These are phyloP conservation scores for Azemiops feae DNA, from an alignment of 2,113 vertebrate genomes.

Conservation along the genomic window DNA sequence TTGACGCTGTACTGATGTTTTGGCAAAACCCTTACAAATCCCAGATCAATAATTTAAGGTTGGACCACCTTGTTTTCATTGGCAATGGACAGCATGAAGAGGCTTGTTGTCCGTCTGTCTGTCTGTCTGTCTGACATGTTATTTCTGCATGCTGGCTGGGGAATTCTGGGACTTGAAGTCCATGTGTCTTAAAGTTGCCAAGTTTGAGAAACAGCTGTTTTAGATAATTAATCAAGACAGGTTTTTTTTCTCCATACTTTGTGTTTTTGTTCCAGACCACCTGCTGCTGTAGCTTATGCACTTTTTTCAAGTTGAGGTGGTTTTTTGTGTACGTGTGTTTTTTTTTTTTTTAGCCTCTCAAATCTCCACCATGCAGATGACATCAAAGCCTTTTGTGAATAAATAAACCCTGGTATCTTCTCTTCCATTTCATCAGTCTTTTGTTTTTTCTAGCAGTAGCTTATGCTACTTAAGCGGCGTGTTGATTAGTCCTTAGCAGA, in stretches of 20 bases:
- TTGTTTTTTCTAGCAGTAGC: not conserved
- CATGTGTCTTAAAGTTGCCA: not conserved
- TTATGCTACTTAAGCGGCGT: not conserved
- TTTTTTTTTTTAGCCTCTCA: not conserved
- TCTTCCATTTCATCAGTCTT: not conserved
- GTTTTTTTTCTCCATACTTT: fast-evolving
- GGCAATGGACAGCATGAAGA: not conserved
- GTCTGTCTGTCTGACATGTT: not conserved
- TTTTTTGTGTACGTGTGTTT: too few relatives aligned
- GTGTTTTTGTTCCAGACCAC: not conserved
- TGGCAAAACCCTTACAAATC: not conserved
- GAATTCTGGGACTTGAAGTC: not conserved
- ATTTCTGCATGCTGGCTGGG: not conserved
- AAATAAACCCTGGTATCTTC: not conserved
- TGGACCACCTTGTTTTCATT: not conserved
- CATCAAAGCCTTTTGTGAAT: not conserved
- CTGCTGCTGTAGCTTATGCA: not conserved
- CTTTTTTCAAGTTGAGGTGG: not conserved
- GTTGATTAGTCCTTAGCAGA: not conserved
- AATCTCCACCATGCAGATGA: not conserved
- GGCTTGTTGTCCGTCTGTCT: not conserved
- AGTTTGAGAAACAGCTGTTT: not conserved
- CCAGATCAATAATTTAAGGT: not conserved
- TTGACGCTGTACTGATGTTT: not conserved
- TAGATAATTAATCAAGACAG: not conserved